Conservation (phyloP, 1,140 invertebrate genomes). For the Musca domestica region DNA sequence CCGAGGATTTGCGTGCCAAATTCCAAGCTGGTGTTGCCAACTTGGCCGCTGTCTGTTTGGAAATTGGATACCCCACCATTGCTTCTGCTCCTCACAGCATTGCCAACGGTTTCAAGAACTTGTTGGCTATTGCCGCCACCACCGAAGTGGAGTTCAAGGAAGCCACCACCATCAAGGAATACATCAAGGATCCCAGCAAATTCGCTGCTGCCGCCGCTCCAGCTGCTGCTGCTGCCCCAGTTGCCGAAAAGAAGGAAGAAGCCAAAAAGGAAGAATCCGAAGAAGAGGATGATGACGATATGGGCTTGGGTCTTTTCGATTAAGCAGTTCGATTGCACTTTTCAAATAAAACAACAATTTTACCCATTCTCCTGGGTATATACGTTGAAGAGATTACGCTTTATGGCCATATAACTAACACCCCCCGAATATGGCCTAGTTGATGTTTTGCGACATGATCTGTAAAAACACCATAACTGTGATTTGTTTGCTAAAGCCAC, state of each 20-base stretch:
- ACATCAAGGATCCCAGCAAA: slow-evolving; percentile 91
- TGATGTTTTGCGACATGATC: slow-evolving; percentile 12
- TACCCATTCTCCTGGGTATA: slow-evolving; percentile 11
- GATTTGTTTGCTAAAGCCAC: slow-evolving; percentile 1
- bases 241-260: slow-evolving; percentile 65
- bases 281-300: slow-evolving; percentile 89
- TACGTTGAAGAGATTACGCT: slow-evolving; percentile 15
- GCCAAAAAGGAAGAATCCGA: slow-evolving; percentile 79
- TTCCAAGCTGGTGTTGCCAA: slow-evolving; percentile 93
- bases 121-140: slow-evolving; percentile 92
- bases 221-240: slow-evolving; percentile 60
- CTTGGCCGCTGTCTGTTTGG: slow-evolving; percentile 89
- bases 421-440: background rate
- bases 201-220: slow-evolving; percentile 74
- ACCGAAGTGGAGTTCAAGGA: slow-evolving; percentile 95
- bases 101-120: slow-evolving; percentile 96
- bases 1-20: slow-evolving; percentile 86
- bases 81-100: slow-evolving; percentile 97
- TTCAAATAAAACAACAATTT: slow-evolving; percentile 5
- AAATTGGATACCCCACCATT: slow-evolving; percentile 93
- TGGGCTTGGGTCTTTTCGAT: slow-evolving; percentile 96
- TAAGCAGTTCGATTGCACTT: slow-evolving; percentile 57
- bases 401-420: background rate
- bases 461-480: slow-evolving; percentile 10
- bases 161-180: slow-evolving; percentile 89